Percentiles rank a stretch among this genome's conserved stretches.
These are phyloP conservation scores for Enteromius argenteus DNA, from an alignment of 2,797 vertebrate species.

Conservation along the genomic window DNA sequence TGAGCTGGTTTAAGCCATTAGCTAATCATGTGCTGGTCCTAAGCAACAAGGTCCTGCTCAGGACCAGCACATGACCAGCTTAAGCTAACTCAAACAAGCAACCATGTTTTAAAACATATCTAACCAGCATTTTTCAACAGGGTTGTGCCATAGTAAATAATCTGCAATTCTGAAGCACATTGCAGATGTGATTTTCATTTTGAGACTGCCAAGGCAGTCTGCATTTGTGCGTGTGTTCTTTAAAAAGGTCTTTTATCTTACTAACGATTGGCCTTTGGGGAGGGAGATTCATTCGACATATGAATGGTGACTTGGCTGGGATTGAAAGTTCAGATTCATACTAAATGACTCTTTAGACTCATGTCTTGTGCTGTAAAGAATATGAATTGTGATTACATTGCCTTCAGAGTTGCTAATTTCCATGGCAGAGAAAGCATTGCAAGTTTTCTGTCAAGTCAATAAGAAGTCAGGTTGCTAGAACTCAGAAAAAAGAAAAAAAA, in stretches of 20 bases:
- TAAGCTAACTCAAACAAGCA: too few species aligned
- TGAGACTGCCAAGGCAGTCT: background rate
- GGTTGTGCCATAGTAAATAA: background rate
- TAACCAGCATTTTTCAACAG: too few species aligned
- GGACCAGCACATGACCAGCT: too few species aligned
- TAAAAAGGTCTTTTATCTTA: background rate
- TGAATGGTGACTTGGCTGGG: background rate
- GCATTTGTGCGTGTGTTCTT: background rate
- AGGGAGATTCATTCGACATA: background rate
- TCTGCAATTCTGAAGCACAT: background rate
- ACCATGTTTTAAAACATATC: too few species aligned
- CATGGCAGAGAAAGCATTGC: background rate
- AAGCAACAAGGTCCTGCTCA: too few species aligned
- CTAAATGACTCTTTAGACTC: background rate
- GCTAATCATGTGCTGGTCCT: too few species aligned
- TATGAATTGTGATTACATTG: background rate
- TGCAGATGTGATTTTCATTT: background rate
- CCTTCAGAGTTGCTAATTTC: background rate
- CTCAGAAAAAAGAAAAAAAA: too few species aligned
- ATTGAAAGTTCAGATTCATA: slow-evolving; percentile 14
- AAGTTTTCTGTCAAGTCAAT: too few species aligned
- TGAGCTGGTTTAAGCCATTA: too few species aligned
- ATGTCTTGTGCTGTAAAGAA: background rate
- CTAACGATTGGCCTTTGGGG: background rate
- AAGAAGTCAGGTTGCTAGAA: background rate